These are phyloP conservation scores for Anoplius nigerrimus DNA, from an alignment of 2,888 invertebrate species.

Conservation along the genomic window DNA sequence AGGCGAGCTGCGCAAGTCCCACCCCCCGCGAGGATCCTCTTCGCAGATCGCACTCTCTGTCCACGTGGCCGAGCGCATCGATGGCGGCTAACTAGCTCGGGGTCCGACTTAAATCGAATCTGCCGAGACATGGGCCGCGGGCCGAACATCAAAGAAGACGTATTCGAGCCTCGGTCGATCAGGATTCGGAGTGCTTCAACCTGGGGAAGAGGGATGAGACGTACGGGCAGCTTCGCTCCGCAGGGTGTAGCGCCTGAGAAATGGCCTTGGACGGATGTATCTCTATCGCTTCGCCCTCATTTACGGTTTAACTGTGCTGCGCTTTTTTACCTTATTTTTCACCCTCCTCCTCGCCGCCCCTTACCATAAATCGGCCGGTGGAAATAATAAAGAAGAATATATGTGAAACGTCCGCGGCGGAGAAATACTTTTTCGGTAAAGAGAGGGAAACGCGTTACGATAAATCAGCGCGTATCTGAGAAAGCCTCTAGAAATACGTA, in stretches of 20 bases:
- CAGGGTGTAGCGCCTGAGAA: too few relatives aligned
- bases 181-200: too few relatives aligned
- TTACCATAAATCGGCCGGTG: slow-evolving; percentile 10
- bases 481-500: background rate
- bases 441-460: background rate
- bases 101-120: slow-evolving; percentile 40
- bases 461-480: background rate
- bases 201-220: too few relatives aligned
- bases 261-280: too few relatives aligned
- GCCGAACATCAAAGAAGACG: background rate
- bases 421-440: slow-evolving; percentile 6
- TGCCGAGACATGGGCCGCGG: slow-evolving; percentile 23
- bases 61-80: slow-evolving; percentile 23
- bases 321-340: slow-evolving; percentile 10
- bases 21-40: too few relatives aligned
- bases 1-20: too few relatives aligned
- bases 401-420: background rate
- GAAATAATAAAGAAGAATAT: slow-evolving; percentile 6
- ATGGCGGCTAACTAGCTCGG: slow-evolving; percentile 29
- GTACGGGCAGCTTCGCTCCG: too few relatives aligned
- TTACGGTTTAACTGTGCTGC: slow-evolving; percentile 17
- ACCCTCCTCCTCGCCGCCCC: background rate
- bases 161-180: too few relatives aligned
- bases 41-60: too few relatives aligned
- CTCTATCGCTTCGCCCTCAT: too few relatives aligned